Evolutionary conservation across 2,797 vertebrate genomes (phyloP), one percentile per base, ranked within the genome.

Genomic region (Lacerta agilis): DNA sequence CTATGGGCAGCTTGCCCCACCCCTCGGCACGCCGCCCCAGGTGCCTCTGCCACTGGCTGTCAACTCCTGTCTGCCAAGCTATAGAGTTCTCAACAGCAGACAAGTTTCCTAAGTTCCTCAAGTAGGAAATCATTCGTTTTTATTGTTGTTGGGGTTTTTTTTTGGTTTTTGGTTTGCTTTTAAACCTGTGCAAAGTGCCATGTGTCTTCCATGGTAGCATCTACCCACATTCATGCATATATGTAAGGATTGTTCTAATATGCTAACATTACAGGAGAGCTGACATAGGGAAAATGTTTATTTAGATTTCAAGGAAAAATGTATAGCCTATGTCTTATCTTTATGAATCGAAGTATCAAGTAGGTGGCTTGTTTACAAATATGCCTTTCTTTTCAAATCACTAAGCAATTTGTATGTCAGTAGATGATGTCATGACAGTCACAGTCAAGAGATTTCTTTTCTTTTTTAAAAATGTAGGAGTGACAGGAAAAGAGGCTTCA

Each of bases 321-420:
- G n/a, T 29, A 38, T 55, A 25, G 10, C 13, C n/a, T 80, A 38
- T 45, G 81, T 77, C 67, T 43, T 75, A n/a, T n/a, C 73, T 85
- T 78, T 66, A 75, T 81, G 90, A 87, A 91, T 38, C 55, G 82
- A 58, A 23, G 33, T 85, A 94, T 88, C 87, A 84, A 90, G 89
- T 25, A 85, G 78, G 86, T 79, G 89, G 90, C 93, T 94, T 94
- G 93, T 95, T 85, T 76, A 94, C 93, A 94, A 93, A 90, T 72
- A 91, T 88, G 92, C 91, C 86, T 91, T 94, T 85, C 84, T 87
- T 94, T 94, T 92, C 64, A 93, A 90, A 85, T 95, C 92, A 86
- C 69, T 36, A 85, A 95, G 89, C 88, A 92, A 92, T 88, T 85
- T 90, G 72, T 94, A 45, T 88, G 94, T 92, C 92, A 94, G 85